Evolutionary conservation across 2,113 vertebrate species (phyloP).

Genomic region (Mustela nigripes): DNA sequence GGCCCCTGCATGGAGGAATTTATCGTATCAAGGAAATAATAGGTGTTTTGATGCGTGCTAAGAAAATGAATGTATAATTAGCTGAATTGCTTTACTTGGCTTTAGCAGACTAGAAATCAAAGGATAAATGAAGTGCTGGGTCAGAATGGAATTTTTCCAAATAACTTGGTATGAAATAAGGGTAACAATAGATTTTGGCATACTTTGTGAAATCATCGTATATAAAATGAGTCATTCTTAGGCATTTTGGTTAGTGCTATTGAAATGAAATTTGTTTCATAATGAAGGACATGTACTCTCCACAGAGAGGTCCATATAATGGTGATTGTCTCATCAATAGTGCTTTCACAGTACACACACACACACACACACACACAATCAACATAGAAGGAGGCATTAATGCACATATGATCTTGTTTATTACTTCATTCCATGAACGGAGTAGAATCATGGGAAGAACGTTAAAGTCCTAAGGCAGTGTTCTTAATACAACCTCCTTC

Average conservation of each 20-base stretch:
- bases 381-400: neutral
- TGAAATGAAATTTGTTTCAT: constrained; percentile 51
- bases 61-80: constrained; percentile 77
- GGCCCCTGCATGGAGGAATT: constrained; percentile 68
- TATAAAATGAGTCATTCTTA: constrained; percentile 21
- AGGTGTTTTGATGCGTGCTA: constrained; percentile 73
- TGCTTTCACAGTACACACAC: rapidly evolving
- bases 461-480: neutral
- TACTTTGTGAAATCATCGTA: neutral
- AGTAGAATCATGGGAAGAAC: neutral
- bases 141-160: constrained; percentile 62
- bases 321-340: neutral
- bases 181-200: constrained; percentile 25
- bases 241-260: neutral
- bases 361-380: neutral
- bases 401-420: neutral
- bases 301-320: neutral
- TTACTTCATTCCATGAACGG: neutral
- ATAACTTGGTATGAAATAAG: constrained; percentile 72
- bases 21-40: constrained; percentile 72
- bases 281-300: neutral
- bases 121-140: constrained; percentile 59
- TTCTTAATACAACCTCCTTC: neutral
- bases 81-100: constrained; percentile 80
- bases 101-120: constrained; percentile 80